Conservation (phyloP, 2,113 vertebrate species). For the Protomyctophum bolini region DNA sequence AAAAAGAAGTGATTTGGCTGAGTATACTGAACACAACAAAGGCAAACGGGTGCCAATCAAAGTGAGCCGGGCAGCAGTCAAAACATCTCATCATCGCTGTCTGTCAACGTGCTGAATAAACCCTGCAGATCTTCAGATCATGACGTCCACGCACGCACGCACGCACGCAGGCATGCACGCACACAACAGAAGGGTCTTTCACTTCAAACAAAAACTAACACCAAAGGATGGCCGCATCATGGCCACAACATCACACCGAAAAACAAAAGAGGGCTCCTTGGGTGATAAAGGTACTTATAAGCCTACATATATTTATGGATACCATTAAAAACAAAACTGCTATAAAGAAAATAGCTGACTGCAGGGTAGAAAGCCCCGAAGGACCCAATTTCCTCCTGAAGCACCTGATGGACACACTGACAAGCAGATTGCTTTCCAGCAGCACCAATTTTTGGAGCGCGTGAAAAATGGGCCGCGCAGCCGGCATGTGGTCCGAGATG, state of each 20-base stretch:
- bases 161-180: too few relatives aligned
- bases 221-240: slow-evolving; percentile 42
- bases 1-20: background rate
- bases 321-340: slow-evolving; percentile 87
- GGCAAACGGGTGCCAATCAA: slow-evolving; percentile 55
- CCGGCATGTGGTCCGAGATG: slow-evolving; percentile 99
- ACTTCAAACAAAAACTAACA: slow-evolving; percentile 63
- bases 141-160: slow-evolving; percentile 28
- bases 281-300: slow-evolving; percentile 86
- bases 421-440: slow-evolving; percentile 93
- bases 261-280: slow-evolving; percentile 61
- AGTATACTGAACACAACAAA: slow-evolving; percentile 6
- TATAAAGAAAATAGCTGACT: slow-evolving; percentile 86
- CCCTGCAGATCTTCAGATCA: slow-evolving; percentile 45
- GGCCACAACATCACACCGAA: slow-evolving; percentile 65
- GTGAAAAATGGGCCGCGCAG: slow-evolving; percentile 95
- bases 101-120: slow-evolving; percentile 51
- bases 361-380: slow-evolving; percentile 85
- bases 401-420: slow-evolving; percentile 93
- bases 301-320: slow-evolving; percentile 87
- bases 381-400: slow-evolving; percentile 95
- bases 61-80: slow-evolving; percentile 52
- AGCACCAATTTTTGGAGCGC: slow-evolving; percentile 95
- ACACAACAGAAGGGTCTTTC: slow-evolving; percentile 31
- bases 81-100: slow-evolving; percentile 65